These are phyloP conservation scores for Tyria jacobaeae DNA, from an alignment of 2,888 invertebrate genomes.

Conservation along the genomic window DNA sequence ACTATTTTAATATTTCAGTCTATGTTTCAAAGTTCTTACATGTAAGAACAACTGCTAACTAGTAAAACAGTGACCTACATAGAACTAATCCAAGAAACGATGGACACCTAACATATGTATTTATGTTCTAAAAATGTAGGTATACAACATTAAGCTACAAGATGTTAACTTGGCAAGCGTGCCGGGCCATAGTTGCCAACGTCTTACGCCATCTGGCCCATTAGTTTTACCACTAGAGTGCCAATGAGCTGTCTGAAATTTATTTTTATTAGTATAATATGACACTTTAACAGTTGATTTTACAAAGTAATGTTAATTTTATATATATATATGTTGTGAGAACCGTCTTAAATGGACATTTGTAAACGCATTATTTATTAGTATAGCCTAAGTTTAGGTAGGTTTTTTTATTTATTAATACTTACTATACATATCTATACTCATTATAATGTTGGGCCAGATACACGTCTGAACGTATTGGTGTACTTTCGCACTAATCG, in stretches of 20 bases:
- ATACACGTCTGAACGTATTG: too few species aligned
- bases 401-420: too few species aligned
- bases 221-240: neutral
- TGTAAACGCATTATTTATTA: too few species aligned
- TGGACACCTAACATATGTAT: neutral
- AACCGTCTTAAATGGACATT: neutral
- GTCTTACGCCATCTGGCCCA: slow-evolving; percentile 10
- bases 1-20: too few species aligned
- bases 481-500: too few species aligned
- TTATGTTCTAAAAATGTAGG: neutral
- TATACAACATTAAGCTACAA: neutral
- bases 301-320: neutral
- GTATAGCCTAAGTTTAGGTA: too few species aligned
- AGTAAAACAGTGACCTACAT: too few species aligned
- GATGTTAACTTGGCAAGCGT: slow-evolving; percentile 1
- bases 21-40: too few species aligned
- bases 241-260: slow-evolving; percentile 6
- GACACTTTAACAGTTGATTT: neutral
- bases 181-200: slow-evolving; percentile 14
- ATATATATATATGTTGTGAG: neutral
- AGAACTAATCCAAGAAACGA: neutral
- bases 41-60: too few species aligned
- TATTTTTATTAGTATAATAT: neutral
- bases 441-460: too few species aligned
- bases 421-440: too few species aligned